Evolutionary conservation across 2,888 invertebrate genomes (phyloP), one percentile per base, ranked within the genome.

Genomic region (Eubasilissa splendida): DNA sequence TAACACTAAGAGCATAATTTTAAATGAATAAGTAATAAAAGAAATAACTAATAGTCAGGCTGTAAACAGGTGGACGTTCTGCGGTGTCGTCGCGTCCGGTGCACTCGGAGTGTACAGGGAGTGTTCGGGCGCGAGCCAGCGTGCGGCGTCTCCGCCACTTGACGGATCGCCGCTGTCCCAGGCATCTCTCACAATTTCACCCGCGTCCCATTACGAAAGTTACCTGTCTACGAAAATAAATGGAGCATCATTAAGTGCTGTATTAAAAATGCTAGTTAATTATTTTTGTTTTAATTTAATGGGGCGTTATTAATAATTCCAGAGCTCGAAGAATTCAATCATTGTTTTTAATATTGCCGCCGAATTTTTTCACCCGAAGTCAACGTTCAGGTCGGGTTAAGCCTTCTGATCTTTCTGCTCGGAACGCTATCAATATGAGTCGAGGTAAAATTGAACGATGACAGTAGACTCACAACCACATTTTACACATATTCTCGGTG

Each of bases 251-350:
- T 83, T 83, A 83, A 83, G 83, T 80, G 81, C 82, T 70, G 78
- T 80, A 83, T 83, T 83, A 83, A 83, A 83, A 82, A 83, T 83
- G 78, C 66, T 80, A 83, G 80, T 80, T 83, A 83, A 83, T 83
- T 83, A 82, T 83, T 83, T 82, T 80, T 80, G 81, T 83, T 82
- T 83, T 80, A 81, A 83, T 83, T 79, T 83, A 81, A 83, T 80
- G 82, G 83, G 76, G 56, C 70, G 80, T 77, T 81, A 79, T 80
- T 77, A 76, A 83, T 80, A 80, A 74, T 81, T 81, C 81, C 78
- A 77, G 53, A 70, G 77, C 82, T 66, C 63, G 56, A 53, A 63
- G 66, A 53, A 76, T 80, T 80, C 80, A 80, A 80, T 80, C 75
- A 75, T 50, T 58, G 73, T 65, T 73, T 78, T 71, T 42, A 73